Base-by-base conservation (phyloP, 2,113 vertebrate species). In the Pygoscelis adeliae region DNA sequence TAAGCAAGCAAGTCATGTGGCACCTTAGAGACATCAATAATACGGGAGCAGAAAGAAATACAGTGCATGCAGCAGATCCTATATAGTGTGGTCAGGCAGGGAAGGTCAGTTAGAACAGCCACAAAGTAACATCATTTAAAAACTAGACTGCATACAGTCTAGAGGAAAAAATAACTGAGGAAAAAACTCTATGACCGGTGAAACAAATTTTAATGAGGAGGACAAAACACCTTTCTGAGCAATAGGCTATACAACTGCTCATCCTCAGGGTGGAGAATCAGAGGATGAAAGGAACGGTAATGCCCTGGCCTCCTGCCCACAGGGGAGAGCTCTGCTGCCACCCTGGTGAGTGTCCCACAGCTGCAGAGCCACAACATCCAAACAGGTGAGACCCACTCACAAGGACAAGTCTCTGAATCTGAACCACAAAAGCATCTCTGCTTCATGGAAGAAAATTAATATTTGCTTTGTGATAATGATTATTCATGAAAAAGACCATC, bases 141-240 rank as follows among this genome's bases (percentile, higher is more conserved):
- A 27, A 36, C 10, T 2, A 71, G 6, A 36, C 16, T 52, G 46
- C 13, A 47, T 13, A 47, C 3, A 17, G 27, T 6, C 52, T 30
- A n/a, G 13, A 22, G 8, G 3, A 11, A 66, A 81, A 90, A 86
- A 26, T 1, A 53, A 32, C 15, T 9, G 19, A 62, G 13, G 44
- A 6, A 16, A 79, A 78, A 74, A 8, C 10, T 49, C 22, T 13
- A 85, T 7, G 9, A 55, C 13, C 0, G 0, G 16, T 7, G 21
- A 61, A 53, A 91, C 1, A 56, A 52, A 63, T 55, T 85, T 32
- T 46, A n/a, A 40, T 4, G 17, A 82, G 17, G 25, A 70, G 5
- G n/a, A 56, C 10, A 73, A 40, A 73, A 47, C 19, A 49, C 20
- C 15, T 53, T 53, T 12, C 34, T 20, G 32, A 65, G 38, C 21